Evolutionary conservation across 2,888 invertebrate genomes (phyloP), one percentile per base, ranked within the genome.

Genomic region (Amphipoea oculea): DNA sequence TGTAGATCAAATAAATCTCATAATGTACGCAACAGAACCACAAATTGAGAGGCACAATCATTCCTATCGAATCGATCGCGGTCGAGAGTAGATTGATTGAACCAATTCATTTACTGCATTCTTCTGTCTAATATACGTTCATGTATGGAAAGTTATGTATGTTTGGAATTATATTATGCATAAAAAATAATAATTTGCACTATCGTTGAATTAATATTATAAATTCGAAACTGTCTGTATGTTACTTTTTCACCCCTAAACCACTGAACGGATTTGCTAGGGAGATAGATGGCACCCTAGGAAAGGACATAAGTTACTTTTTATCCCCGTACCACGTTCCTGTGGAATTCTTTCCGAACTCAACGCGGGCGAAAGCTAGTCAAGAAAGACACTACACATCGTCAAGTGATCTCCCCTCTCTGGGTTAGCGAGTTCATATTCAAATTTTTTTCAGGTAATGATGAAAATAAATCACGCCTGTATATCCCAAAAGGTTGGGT

Each of bases 31-130:
- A 57, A 48, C 23, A 60, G 12, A 65, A 67, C 42, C 17, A 78
- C 57, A 85, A 79, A 86, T 83, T 83, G 79, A 73, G 65, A 54
- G 72, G 73, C 83, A 71, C 82, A 87, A 81, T 86, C 88, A 84
- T 79, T 76, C 76, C 78, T 3, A 76, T 81, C 77, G 74, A 88
- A 86, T 88, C 82, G 88, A 88, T 88, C 82, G 76, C 83, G 79
- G 79, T 45, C 72, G 73, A 62, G 68, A 67, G 75, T 70, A 48
- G 79, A 81, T 86, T 88, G 88, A 85, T 86, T 79, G 81, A 89
- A 76, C 73, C 86, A 84, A 88, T 86, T 86, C 73, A 88, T 86
- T 85, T 73, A 76, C 73, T 84, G 83, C 81, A 89, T 89, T 88
- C 81, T 82, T 83, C 60, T 81, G 57, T 69, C n/a, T 65, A 42